Evolutionary conservation across 1,140 invertebrate genomes (phyloP).

Genomic region (Bombus affinis): DNA sequence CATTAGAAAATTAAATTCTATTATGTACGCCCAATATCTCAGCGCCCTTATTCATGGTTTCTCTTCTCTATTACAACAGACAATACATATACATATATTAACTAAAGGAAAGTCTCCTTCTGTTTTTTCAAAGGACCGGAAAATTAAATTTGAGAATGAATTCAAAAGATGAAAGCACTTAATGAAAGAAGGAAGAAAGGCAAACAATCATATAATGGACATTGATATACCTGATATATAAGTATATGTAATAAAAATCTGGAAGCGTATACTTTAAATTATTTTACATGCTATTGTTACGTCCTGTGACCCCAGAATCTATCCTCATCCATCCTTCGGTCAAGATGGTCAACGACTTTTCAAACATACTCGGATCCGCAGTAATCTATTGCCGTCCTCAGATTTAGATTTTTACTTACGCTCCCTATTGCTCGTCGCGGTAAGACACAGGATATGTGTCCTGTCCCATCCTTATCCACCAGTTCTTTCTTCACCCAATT

Average conservation of each 20-base stretch:
- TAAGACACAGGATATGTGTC: too few species aligned
- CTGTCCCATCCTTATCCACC: too few species aligned
- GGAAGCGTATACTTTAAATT: neutral
- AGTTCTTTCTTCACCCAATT: too few species aligned
- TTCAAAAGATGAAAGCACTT: too few species aligned
- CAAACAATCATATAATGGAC: neutral
- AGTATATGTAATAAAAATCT: neutral
- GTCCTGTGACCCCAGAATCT: too few species aligned
- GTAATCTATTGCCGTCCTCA: too few species aligned
- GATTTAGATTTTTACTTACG: too few species aligned
- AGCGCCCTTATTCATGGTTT: neutral
- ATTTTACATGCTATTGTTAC: too few species aligned
- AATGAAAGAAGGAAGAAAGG: accelerated
- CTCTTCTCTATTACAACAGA: neutral
- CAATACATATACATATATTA: neutral
- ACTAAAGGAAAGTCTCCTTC: neutral
- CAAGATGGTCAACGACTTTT: too few species aligned
- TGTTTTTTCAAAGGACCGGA: neutral
- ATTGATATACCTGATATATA: neutral
- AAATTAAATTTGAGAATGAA: neutral
- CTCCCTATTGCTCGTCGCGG: too few species aligned
- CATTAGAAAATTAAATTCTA: neutral
- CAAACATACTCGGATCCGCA: too few species aligned
- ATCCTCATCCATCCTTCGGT: too few species aligned
- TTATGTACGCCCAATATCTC: neutral